Evolutionary conservation across 1,140 invertebrate genomes (phyloP).

Genomic region (Calephelis nemesis): DNA sequence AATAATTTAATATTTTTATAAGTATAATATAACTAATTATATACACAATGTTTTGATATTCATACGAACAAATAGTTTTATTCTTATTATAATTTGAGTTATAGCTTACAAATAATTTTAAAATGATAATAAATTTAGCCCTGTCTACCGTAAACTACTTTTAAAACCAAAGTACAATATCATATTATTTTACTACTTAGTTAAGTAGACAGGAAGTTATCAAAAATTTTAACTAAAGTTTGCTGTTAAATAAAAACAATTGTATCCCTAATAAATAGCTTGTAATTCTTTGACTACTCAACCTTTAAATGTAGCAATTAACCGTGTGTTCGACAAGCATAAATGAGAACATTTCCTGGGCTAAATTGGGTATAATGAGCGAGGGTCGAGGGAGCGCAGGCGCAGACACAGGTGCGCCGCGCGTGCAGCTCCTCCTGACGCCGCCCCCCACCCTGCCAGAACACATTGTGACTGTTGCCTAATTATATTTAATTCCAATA

Average conservation of each 20-base stretch:
- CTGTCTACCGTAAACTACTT: too few species aligned
- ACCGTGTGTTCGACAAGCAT: slow-evolving; percentile 59
- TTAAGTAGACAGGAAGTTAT: too few species aligned
- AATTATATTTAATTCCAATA: slow-evolving; percentile 50
- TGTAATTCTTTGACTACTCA: slow-evolving; percentile 37
- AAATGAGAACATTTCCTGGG: slow-evolving; percentile 61
- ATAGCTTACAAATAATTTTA: too few species aligned
- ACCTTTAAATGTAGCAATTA: slow-evolving; percentile 53
- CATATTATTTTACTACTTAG: too few species aligned
- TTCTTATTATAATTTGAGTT: too few species aligned
- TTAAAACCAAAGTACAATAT: too few species aligned
- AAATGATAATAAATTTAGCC: too few species aligned
- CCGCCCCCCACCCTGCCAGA: slow-evolving; percentile 14
- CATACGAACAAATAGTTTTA: too few species aligned
- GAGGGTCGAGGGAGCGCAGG: slow-evolving; percentile 52
- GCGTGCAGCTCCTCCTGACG: slow-evolving; percentile 43
- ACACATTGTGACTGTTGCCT: slow-evolving; percentile 42
- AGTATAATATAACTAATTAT: too few species aligned
- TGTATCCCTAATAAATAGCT: slow-evolving; percentile 32
- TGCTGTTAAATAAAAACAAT: slow-evolving; percentile 16
- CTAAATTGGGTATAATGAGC: slow-evolving; percentile 69
- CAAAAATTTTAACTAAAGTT: neutral
- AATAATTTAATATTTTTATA: too few species aligned
- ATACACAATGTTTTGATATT: too few species aligned
- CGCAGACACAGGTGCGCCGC: slow-evolving; percentile 61